phyloP scores from a whole-genome alignment of 2,888 invertebrate genomes.

The Gymnosoma rotundatum region DNA sequence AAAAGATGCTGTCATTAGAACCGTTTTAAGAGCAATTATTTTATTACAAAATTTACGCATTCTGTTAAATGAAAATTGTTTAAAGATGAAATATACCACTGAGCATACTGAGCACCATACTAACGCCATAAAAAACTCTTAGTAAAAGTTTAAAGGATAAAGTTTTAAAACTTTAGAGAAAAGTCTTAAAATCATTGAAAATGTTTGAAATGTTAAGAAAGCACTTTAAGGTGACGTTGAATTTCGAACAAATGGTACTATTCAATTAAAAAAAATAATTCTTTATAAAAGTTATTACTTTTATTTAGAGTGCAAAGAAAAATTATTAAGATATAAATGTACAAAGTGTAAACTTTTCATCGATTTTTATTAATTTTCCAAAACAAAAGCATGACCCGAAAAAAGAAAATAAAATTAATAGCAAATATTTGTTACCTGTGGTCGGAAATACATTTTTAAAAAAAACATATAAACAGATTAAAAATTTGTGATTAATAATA shows the following conservation, averaged over 20 bases:
- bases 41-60: slow-evolving; percentile 45
- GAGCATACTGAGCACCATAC: too few relatives aligned
- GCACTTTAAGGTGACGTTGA: background rate
- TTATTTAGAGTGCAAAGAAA: background rate
- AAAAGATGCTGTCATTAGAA: slow-evolving; percentile 19
- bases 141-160: slow-evolving; percentile 34
- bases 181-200: slow-evolving; percentile 6
- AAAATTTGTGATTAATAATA: too few relatives aligned
- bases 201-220: slow-evolving; percentile 32
- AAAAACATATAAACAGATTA: too few relatives aligned
- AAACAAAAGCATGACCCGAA: too few relatives aligned
- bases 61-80: background rate
- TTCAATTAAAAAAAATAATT: background rate
- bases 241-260: background rate
- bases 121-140: background rate
- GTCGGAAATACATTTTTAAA: too few relatives aligned
- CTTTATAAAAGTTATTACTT: background rate
- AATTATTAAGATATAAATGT: too few relatives aligned
- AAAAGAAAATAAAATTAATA: too few relatives aligned
- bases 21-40: slow-evolving; percentile 61
- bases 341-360: too few relatives aligned
- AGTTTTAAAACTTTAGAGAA: slow-evolving; percentile 39
- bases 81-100: background rate
- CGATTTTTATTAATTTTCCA: too few relatives aligned
- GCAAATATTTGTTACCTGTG: too few relatives aligned